Percentiles rank a stretch among this genome's conserved stretches.
phyloP scores from a whole-genome alignment of 2,888 invertebrate species.

The Syrphus vitripennis region DNA sequence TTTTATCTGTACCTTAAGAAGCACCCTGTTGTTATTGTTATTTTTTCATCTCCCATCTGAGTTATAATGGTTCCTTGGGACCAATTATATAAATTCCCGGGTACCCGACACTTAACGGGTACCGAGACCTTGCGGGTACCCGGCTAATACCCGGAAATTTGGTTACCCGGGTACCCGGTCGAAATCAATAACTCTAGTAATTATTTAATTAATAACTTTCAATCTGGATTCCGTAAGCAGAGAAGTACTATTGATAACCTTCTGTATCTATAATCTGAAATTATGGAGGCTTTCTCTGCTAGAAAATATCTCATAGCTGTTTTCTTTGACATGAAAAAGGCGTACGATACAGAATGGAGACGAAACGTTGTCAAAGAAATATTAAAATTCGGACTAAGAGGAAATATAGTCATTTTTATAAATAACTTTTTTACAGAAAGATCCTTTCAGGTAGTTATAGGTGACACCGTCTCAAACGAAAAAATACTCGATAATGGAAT shows the following conservation, averaged over 20 bases:
- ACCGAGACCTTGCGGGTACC: no score
- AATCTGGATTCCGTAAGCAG: conserved; percentile 15
- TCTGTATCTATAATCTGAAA: conserved; percentile 10
- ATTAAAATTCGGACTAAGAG: background rate
- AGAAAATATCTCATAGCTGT: no score
- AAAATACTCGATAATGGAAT: background rate
- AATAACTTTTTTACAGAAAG: background rate
- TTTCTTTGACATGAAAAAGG: conserved; percentile 15
- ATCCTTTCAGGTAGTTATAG: background rate
- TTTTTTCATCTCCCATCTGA: no score
- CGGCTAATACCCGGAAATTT: no score
- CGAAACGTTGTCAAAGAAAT: background rate
- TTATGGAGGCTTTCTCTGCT: background rate
- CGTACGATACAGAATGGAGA: conserved; percentile 12
- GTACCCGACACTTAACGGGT: no score
- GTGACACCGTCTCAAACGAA: background rate
- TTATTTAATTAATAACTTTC: background rate
- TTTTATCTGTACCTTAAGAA: no score
- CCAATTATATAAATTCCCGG: no score
- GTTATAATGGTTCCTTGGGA: no score
- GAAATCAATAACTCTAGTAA: no score
- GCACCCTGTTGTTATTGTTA: no score
- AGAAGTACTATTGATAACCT: conserved; percentile 8
- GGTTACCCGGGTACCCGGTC: no score
- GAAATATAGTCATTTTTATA: background rate